Percentiles rank a stretch among this genome's conserved stretches.
phyloP scores from a whole-genome alignment of 2,113 vertebrate genomes.

The Lepidothrix coronata region DNA sequence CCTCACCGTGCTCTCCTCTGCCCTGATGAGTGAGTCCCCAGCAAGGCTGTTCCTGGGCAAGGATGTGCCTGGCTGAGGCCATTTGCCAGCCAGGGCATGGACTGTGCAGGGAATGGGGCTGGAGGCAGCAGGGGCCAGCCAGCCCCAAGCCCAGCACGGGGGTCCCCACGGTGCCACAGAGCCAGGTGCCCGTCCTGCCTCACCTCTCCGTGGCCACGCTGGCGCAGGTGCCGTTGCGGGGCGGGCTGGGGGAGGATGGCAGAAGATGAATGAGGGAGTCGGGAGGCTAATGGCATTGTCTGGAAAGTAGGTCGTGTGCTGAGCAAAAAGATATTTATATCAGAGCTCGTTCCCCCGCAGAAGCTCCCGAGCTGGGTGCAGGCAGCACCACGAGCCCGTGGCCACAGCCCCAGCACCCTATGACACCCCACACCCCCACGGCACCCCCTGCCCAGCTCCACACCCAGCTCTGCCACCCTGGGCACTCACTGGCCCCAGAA shows the following conservation, averaged over 20 bases:
- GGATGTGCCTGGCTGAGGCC: neutral
- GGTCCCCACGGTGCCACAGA: neutral
- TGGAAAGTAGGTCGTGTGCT: constrained; percentile 71
- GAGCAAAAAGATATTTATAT: constrained; percentile 66
- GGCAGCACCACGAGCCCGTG: neutral
- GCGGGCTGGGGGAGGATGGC: neutral
- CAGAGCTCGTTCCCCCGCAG: constrained; percentile 40
- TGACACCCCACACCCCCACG: neutral
- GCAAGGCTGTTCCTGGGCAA: accelerated
- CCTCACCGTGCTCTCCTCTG: accelerated
- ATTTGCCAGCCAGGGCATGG: neutral
- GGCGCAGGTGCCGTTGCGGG: neutral
- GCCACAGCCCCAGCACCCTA: accelerated
- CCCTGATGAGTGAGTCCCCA: neutral
- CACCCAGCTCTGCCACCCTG: neutral
- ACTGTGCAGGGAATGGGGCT: neutral
- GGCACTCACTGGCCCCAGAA: accelerated
- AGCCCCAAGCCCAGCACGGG: neutral
- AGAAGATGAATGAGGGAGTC: constrained; percentile 55
- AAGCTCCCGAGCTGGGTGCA: neutral
- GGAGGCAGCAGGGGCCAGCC: neutral
- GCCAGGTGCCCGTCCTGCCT: neutral
- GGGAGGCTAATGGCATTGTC: constrained; percentile 62
- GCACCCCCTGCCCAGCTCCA: neutral
- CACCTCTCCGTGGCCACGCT: accelerated